Evolutionary conservation across 2,797 vertebrate genomes (phyloP).

Genomic region (Nannoperca australis): DNA sequence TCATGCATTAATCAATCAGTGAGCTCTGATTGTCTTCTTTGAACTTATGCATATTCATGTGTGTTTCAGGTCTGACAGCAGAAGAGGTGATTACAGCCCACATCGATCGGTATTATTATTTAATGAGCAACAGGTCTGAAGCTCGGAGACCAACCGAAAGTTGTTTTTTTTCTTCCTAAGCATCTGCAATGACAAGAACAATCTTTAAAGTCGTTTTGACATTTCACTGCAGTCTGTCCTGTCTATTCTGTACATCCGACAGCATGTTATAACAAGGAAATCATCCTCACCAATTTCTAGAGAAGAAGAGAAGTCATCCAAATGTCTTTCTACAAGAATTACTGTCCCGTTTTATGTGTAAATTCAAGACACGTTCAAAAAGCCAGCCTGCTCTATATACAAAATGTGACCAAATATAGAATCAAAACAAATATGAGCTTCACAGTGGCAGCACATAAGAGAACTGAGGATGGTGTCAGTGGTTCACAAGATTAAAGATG

Average conservation of each 20-base stretch:
- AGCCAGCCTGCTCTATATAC: neutral
- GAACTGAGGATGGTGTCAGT: neutral
- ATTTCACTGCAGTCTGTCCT: neutral
- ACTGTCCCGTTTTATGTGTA: neutral
- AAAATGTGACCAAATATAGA: neutral
- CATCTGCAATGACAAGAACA: neutral
- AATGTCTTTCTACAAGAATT: neutral
- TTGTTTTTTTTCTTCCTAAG: neutral
- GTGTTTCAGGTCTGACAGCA: neutral
- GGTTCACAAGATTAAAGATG: neutral
- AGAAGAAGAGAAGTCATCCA: neutral
- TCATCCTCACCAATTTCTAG: neutral
- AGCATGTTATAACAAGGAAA: neutral
- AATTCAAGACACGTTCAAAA: neutral
- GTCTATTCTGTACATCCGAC: neutral
- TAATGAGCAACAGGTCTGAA: constrained; percentile 10
- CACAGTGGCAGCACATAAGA: neutral
- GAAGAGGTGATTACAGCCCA: constrained; percentile 12
- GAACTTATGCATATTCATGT: constrained; percentile 15
- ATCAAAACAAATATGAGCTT: neutral
- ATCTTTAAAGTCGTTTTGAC: constrained; percentile 5
- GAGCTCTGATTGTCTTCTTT: neutral
- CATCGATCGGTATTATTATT: constrained; percentile 11
- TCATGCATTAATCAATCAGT: constrained; percentile 4
- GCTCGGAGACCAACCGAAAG: neutral